Conservation (phyloP, 2,797 vertebrate genomes). For the Gobionotothen gibberifrons region DNA sequence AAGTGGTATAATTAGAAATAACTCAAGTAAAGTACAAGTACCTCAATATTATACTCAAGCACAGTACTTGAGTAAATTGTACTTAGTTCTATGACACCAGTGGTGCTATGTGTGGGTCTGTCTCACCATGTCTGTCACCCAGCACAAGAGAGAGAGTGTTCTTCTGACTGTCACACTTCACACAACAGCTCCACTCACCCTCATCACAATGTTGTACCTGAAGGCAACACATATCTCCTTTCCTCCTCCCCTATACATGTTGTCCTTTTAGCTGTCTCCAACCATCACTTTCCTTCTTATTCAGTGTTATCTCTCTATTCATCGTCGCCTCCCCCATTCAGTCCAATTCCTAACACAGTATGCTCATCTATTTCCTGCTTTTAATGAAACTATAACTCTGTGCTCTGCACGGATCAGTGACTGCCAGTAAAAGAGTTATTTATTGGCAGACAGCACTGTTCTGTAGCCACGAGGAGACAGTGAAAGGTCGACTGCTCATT, state of each 20-base stretch:
- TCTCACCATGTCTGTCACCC: not conserved
- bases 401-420: conserved; percentile 61
- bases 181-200: conserved; percentile 15
- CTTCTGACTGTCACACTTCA: conserved; percentile 33
- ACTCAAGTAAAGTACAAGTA: no score
- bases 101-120: no score
- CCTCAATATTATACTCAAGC: no score
- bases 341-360: not conserved
- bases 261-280: not conserved
- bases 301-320: not conserved
- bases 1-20: no score
- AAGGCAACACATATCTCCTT: conserved; percentile 7
- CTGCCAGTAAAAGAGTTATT: conserved; percentile 27
- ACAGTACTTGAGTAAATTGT: no score
- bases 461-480: conserved; percentile 20
- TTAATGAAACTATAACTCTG: conserved; percentile 63
- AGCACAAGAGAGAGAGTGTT: not conserved
- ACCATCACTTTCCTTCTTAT: not conserved
- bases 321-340: not conserved
- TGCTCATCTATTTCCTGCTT: conserved; percentile 7
- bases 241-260: conserved; percentile 4
- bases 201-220: conserved; percentile 12
- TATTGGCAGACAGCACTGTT: conserved; percentile 13
- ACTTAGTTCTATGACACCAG: no score
- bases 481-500: conserved; percentile 61